Conservation (phyloP, 2,797 vertebrate genomes). For the Hirundo rustica region DNA sequence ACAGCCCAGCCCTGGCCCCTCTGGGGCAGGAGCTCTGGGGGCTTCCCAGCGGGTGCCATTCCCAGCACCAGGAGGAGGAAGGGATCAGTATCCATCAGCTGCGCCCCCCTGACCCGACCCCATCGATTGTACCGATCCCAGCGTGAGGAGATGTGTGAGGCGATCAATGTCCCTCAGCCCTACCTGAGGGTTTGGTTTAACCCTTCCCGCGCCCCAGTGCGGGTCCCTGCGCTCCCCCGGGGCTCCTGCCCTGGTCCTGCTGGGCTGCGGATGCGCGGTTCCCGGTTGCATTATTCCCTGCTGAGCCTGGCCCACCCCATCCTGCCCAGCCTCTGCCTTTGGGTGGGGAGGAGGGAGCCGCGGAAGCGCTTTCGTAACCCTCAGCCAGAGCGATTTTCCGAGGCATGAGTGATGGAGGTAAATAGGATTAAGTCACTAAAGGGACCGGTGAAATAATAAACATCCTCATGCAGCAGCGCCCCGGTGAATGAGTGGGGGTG, state of each 20-base stretch:
- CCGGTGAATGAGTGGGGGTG: background rate
- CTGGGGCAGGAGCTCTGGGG: background rate
- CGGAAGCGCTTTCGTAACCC: background rate
- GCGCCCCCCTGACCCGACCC: background rate
- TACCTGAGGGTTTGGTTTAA: background rate
- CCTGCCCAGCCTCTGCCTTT: background rate
- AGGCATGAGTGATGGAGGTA: background rate
- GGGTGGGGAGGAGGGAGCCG: background rate
- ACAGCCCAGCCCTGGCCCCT: background rate
- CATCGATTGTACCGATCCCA: background rate
- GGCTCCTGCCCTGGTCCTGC: background rate
- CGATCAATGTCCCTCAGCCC: background rate
- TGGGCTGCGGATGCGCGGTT: accelerated
- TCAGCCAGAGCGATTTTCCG: background rate
- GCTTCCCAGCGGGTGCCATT: background rate
- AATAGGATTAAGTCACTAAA: background rate
- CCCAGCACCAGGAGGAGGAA: background rate
- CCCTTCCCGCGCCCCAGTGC: accelerated
- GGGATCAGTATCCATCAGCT: background rate
- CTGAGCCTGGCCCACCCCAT: background rate
- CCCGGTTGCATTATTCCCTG: accelerated
- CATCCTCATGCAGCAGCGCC: background rate
- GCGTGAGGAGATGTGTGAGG: background rate
- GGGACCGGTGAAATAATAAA: background rate
- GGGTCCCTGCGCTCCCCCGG: accelerated